These are phyloP conservation scores for Nemoura dubitans DNA, from an alignment of 2,888 invertebrate species.

Conservation along the genomic window DNA sequence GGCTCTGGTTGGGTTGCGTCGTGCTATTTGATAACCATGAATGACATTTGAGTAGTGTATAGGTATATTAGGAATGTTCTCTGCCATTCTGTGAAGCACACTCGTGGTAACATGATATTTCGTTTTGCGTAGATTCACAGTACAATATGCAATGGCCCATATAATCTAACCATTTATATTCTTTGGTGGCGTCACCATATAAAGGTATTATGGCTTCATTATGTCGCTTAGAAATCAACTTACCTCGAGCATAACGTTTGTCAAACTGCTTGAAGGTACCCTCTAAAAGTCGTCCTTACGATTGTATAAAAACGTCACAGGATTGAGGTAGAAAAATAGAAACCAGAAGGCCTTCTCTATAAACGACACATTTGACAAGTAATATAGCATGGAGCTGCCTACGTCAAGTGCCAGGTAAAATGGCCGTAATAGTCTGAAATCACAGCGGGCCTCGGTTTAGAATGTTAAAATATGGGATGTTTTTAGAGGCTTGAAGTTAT, in stretches of 20 bases:
- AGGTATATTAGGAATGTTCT: not conserved
- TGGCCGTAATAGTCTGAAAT: no score
- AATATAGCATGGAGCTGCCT: no score
- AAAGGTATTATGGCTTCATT: constrained; percentile 29
- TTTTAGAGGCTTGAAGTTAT: no score
- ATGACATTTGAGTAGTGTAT: not conserved
- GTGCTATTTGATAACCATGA: not conserved
- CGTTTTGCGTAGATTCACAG: not conserved
- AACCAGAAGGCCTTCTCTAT: not conserved
- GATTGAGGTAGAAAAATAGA: not conserved
- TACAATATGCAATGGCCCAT: not conserved
- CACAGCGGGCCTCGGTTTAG: no score
- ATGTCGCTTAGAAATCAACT: constrained; percentile 30
- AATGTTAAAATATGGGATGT: no score
- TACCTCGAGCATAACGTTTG: constrained; percentile 3
- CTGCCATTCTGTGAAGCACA: not conserved
- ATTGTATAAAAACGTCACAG: not conserved
- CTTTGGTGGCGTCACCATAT: constrained; percentile 10
- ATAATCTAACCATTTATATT: constrained; percentile 19
- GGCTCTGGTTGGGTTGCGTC: no score
- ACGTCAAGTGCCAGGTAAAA: no score
- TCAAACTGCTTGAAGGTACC: constrained; percentile 15
- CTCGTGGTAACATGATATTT: not conserved
- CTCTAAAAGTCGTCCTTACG: not conserved
- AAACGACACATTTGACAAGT: no score